These are phyloP conservation scores for Caenorhabditis drosophilae DNA, from an alignment of 2,888 invertebrate genomes.

Conservation along the genomic window DNA sequence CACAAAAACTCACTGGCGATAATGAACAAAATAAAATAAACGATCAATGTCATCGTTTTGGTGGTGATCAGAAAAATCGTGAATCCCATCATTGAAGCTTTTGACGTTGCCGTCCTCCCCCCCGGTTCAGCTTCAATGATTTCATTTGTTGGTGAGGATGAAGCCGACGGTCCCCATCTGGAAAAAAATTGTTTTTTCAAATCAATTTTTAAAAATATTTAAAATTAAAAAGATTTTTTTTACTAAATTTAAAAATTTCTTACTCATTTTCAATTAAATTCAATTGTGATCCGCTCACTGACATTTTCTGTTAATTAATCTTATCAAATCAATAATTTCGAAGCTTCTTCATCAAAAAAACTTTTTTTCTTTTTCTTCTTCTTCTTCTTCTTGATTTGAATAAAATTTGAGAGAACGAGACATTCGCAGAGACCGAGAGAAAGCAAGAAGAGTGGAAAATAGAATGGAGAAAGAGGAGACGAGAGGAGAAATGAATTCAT, in stretches of 20 bases:
- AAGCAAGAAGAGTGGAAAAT: neutral
- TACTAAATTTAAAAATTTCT: neutral
- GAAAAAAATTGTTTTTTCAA: neutral
- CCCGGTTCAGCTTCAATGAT: neutral
- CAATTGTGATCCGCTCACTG: neutral
- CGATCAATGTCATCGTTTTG: conserved; percentile 16
- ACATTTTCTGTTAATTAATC: neutral
- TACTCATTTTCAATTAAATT: neutral
- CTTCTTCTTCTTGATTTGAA: neutral
- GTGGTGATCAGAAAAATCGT: conserved; percentile 19
- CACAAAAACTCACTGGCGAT: conserved; percentile 16
- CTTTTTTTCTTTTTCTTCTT: neutral
- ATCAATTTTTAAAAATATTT: neutral
- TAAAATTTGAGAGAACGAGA: neutral
- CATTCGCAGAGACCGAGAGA: neutral
- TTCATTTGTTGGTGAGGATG: neutral
- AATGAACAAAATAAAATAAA: conserved; percentile 16
- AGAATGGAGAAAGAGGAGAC: neutral
- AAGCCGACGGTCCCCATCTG: conserved; percentile 12
- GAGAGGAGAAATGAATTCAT: too few species aligned
- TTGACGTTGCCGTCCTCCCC: neutral
- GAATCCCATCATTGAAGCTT: conserved; percentile 18
- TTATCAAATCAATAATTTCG: neutral
- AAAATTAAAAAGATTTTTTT: neutral
- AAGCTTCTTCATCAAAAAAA: neutral